Base-by-base conservation (phyloP, 2,888 invertebrate genomes). In the Drosophila nr. perissopoda region DNA sequence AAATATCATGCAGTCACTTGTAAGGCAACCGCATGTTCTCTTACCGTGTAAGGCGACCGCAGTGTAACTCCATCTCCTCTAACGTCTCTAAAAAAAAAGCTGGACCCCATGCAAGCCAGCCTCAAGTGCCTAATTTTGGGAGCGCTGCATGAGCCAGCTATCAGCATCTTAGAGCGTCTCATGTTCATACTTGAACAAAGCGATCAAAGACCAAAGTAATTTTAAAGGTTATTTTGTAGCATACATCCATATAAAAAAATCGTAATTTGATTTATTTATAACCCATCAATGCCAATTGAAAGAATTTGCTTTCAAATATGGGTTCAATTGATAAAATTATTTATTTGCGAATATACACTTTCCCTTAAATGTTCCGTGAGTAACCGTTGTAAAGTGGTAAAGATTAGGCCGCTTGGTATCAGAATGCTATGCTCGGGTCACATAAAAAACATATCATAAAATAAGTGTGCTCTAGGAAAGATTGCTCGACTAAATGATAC, bases 401-500 rank as follows among this genome's bases (percentile, higher is more conserved):
- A 33, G 34, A 18, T 7, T 59, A 71, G 49, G 49, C 33, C 33
- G 10, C 36, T 61, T 49, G 51, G 51, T 67, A 59, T 58, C 52
- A 21, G 53, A 63, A 34, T 70, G n/a, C 36, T 64, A 27, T 56
- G 45, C 27, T 29, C 34, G 38, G 60, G 48, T 76, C 63, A 52
- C 40, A 76, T 76, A 73, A 79, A 79, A 63, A 13, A 31, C 40
- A 52, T 57, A 42, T 60, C n/a, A 54, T 21, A 40, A n/a, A 21
- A 7, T n/a, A 21, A 40, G 11, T 1, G 6, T 21, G 25, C 0
- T 29, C 8, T 5, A 2, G 0, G 11, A 0, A 8, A 29, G 1
- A 27, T 7, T 49, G 25, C 1, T 13, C 29, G 54, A 68, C 45
- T n/a, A 1, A 5, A 1, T 5, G 2, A 63, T 59, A 65, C 54